Evolutionary conservation across 2,113 vertebrate species (phyloP).

Genomic region (Saccopteryx leptura): DNA sequence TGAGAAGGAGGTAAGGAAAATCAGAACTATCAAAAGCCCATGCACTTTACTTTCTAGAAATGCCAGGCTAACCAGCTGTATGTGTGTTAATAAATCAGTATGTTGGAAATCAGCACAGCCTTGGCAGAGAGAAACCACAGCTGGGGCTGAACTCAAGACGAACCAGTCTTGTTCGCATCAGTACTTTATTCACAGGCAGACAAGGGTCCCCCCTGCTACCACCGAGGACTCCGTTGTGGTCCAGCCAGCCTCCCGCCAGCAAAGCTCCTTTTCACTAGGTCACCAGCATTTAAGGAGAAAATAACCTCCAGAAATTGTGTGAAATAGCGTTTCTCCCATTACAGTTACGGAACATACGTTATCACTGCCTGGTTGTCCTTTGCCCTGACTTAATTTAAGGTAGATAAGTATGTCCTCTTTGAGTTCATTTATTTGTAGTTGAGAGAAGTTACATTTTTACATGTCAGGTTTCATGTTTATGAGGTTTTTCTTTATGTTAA

Average conservation of each 20-base stretch:
- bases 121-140: not conserved
- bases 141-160: not conserved
- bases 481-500: not conserved
- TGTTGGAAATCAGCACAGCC: not conserved
- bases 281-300: not conserved
- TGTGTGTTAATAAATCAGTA: rapidly evolving
- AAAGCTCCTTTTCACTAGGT: not conserved
- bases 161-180: rapidly evolving
- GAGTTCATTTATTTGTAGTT: not conserved
- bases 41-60: not conserved
- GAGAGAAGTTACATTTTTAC: not conserved
- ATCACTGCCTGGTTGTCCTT: rapidly evolving
- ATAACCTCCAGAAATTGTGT: not conserved
- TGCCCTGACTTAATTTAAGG: not conserved
- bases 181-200: too few species aligned
- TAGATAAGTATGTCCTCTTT: not conserved
- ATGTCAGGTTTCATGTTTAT: not conserved
- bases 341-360: rapidly evolving
- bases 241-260: not conserved
- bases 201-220: not conserved
- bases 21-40: not conserved
- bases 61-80: not conserved
- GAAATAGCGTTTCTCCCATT: rapidly evolving
- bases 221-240: rapidly evolving
- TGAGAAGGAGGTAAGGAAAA: not conserved